phyloP scores from a whole-genome alignment of 2,888 invertebrate genomes.

The Drosophila dives region DNA sequence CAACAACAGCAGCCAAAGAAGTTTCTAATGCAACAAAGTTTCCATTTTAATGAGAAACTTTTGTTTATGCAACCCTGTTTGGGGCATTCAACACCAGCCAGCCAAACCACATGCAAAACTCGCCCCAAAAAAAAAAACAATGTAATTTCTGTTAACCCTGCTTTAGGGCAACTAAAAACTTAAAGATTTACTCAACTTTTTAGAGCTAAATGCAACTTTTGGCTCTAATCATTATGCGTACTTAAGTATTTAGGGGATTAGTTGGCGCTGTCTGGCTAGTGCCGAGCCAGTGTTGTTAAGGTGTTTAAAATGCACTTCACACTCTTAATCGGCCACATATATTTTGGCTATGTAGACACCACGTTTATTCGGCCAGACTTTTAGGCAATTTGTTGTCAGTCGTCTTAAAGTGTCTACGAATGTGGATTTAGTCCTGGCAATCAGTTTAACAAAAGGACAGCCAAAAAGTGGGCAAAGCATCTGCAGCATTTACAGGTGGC shows the following conservation, averaged over 20 bases:
- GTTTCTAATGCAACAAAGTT: slow-evolving; percentile 72
- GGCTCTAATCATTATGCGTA: slow-evolving; percentile 13
- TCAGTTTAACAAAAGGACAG: slow-evolving; percentile 30
- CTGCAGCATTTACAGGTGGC: slow-evolving; percentile 28
- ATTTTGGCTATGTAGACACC: background rate
- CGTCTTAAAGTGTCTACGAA: slow-evolving; percentile 28
- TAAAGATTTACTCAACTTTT: slow-evolving; percentile 18
- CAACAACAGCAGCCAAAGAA: slow-evolving; percentile 44
- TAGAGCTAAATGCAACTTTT: slow-evolving; percentile 17
- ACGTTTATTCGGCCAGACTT: slow-evolving; percentile 8
- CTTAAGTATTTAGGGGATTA: slow-evolving; percentile 24
- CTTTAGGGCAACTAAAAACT: slow-evolving; percentile 22
- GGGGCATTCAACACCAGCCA: slow-evolving; percentile 19
- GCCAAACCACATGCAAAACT: slow-evolving; percentile 17
- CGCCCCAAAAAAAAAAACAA: slow-evolving; percentile 21
- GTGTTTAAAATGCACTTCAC: background rate
- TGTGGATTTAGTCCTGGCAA: slow-evolving; percentile 12
- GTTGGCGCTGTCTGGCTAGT: background rate
- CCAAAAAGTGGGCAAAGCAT: slow-evolving; percentile 20
- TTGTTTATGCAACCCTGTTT: slow-evolving; percentile 62
- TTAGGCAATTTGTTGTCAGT: slow-evolving; percentile 28
- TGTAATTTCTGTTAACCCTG: slow-evolving; percentile 36
- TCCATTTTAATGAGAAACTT: slow-evolving; percentile 79
- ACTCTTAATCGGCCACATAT: background rate
- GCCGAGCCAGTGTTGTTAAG: slow-evolving; percentile 10